A percentile compares a stretch with the other conserved stretches of the same genome.
Evolutionary conservation across 2,888 invertebrate genomes (phyloP).

Genomic region (Ligdia adustata): DNA sequence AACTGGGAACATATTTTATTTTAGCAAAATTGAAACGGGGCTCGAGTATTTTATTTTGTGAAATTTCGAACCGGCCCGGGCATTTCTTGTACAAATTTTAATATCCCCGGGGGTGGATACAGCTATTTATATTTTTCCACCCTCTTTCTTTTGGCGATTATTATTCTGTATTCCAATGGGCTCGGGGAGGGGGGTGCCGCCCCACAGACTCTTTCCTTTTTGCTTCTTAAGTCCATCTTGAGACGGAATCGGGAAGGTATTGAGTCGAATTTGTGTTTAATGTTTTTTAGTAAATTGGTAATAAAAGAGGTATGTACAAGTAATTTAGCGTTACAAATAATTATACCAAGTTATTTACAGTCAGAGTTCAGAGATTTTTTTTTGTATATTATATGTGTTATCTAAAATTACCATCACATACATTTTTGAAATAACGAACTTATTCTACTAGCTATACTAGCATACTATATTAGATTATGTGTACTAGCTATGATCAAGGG

Average conservation of each 20-base stretch:
- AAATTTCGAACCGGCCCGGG: slow-evolving; percentile 65
- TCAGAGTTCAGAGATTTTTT: too few species aligned
- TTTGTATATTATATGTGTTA: too few species aligned
- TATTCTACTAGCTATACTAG: too few species aligned
- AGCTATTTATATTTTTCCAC: slow-evolving; percentile 83
- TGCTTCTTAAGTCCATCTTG: slow-evolving; percentile 85
- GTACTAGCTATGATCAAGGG: too few species aligned
- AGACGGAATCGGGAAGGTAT: slow-evolving; percentile 56
- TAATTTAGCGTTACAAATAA: too few species aligned
- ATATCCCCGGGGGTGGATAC: slow-evolving; percentile 75
- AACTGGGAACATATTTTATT: slow-evolving; percentile 14
- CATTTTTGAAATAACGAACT: too few species aligned
- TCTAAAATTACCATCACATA: too few species aligned
- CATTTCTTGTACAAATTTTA: slow-evolving; percentile 78
- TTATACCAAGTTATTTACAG: too few species aligned
- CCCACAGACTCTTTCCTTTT: slow-evolving; percentile 82
- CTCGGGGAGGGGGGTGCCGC: slow-evolving; percentile 53
- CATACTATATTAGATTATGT: too few species aligned
- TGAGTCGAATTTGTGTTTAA: too few species aligned
- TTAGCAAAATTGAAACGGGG: slow-evolving; percentile 31
- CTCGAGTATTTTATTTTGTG: slow-evolving; percentile 70
- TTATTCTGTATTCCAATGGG: slow-evolving; percentile 83
- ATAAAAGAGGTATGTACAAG: too few species aligned
- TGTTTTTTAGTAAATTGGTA: too few species aligned
- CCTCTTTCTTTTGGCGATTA: slow-evolving; percentile 83